phyloP scores from a whole-genome alignment of 2,888 invertebrate genomes.

The Caenorhabditis sinica region DNA sequence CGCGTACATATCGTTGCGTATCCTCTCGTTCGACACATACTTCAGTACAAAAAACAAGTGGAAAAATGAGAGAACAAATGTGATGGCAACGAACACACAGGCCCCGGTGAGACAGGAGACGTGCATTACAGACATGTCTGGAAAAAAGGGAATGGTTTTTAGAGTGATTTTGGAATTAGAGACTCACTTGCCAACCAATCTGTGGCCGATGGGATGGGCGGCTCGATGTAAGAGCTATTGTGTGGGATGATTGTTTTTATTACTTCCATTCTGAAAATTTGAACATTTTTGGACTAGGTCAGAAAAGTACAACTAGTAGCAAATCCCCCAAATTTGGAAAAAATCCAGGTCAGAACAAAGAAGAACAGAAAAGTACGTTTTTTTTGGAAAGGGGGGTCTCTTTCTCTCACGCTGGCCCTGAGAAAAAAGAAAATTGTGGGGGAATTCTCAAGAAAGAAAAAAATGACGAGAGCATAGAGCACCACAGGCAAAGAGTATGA shows the following conservation, averaged over 20 bases:
- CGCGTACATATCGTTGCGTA: slow-evolving; percentile 81
- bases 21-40: slow-evolving; percentile 80
- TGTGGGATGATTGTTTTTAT: slow-evolving; percentile 71
- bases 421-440: background rate
- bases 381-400: background rate
- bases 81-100: slow-evolving; percentile 73
- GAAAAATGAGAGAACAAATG: slow-evolving; percentile 75
- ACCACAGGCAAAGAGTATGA: slow-evolving; percentile 21
- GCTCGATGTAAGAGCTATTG: slow-evolving; percentile 49
- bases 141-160: slow-evolving; percentile 49
- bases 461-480: background rate
- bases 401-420: background rate
- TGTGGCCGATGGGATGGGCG: slow-evolving; percentile 60
- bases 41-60: slow-evolving; percentile 80
- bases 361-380: background rate
- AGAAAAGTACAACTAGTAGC: no score
- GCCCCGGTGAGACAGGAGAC: slow-evolving; percentile 73
- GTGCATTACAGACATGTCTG: slow-evolving; percentile 79
- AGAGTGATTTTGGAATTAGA: background rate
- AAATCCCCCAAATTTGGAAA: no score
- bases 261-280: slow-evolving; percentile 65
- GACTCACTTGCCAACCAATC: slow-evolving; percentile 67
- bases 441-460: background rate
- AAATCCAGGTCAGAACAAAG: no score
- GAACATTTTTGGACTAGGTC: no score